Percentiles rank a stretch among this genome's conserved stretches.
Conservation (phyloP, 1,140 invertebrate genomes). For the Megathymus violae region DNA sequence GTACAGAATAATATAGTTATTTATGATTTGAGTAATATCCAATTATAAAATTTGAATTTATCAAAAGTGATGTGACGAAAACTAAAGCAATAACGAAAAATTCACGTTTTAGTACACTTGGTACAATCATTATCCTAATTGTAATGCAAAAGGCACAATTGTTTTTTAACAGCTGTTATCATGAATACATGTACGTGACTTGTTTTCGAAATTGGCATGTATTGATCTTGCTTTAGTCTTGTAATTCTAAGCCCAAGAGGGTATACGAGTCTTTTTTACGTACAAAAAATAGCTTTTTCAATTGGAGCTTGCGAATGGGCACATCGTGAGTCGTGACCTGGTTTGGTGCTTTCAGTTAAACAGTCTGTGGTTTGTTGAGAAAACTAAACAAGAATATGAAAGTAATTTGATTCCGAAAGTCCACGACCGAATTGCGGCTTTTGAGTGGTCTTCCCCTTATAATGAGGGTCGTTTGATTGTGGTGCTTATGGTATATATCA, state of each 20-base stretch:
- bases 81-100: constrained; percentile 1
- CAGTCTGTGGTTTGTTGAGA: constrained; percentile 28
- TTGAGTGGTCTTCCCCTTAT: constrained; percentile 15
- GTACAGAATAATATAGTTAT: too few species aligned
- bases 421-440: background rate
- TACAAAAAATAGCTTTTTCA: constrained; percentile 22
- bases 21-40: background rate
- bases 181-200: constrained; percentile 6
- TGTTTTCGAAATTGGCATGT: constrained; percentile 15
- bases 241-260: constrained; percentile 11
- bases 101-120: constrained; percentile 2
- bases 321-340: constrained; percentile 26
- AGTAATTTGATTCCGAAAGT: constrained; percentile 33
- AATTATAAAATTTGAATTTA: too few species aligned
- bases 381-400: constrained; percentile 33
- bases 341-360: constrained; percentile 37
- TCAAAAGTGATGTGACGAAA: background rate
- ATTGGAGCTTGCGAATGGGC: constrained; percentile 35
- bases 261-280: background rate
- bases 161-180: constrained; percentile 21
- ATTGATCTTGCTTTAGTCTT: constrained; percentile 18
- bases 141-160: constrained; percentile 7
- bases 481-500: too few species aligned
- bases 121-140: constrained; percentile 9
- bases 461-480: constrained; percentile 20